Evolutionary conservation across 2,888 invertebrate genomes (phyloP), one percentile per base, ranked within the genome.

Genomic region (Hypena proboscidalis): DNA sequence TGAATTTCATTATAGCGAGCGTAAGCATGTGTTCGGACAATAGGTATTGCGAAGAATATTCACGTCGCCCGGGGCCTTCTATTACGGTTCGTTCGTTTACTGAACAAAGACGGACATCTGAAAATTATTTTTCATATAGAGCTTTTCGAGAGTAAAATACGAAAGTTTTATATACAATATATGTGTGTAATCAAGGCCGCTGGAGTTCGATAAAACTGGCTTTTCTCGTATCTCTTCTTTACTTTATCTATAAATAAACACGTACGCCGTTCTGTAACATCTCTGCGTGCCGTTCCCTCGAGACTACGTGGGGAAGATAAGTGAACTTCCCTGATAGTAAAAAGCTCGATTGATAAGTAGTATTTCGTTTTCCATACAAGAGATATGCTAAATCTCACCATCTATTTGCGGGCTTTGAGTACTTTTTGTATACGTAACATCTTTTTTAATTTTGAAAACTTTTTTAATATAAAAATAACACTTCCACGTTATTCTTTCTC

Each of bases 61-160:
- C 51, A 44, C 42, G 51, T 51, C 46, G 47, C 49, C 22, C 20
- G 43, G 40, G 35, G 42, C 58, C 45, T 60, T 65, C 63, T 45
- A 70, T 64, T 62, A 65, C 54, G 55, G 53, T 57, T 63, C 59
- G 53, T 68, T 62, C 60, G 57, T 63, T 67, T 50, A 47, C 52
- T 48, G 47, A 61, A 58, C 55, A 62, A 62, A 58, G 56, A 59
- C 46, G 45, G 51, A 49, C 54, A 56, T 63, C 63, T 61, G 51
- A 60, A 65, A 67, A 59, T 52, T 56, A 34, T 45, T 48, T 56
- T 53, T 52, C 52, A 42, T 57, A 52, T 47, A 31, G 40, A 32
- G 21, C 13, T 45, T 38, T 51, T 33, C 45, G 27, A 26, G 30
- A 50, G 48, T 40, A 55, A 56, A 53, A 46, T 64, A 61, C 54